Percentiles rank a stretch among this genome's conserved stretches.
phyloP scores from a whole-genome alignment of 2,888 invertebrate species.

The Hanleya hanleyi region DNA sequence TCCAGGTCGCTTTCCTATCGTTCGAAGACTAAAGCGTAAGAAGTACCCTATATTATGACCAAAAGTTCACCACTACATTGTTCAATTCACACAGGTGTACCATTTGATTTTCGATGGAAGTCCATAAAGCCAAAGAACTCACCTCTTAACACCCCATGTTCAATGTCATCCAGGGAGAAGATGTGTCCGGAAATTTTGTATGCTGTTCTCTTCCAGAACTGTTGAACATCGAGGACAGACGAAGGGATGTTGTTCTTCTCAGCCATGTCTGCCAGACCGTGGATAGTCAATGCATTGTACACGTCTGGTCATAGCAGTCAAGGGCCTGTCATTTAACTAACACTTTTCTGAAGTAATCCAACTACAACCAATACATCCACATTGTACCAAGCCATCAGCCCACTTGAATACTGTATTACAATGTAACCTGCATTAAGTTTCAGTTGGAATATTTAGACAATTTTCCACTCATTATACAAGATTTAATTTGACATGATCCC shows the following conservation, averaged over 20 bases:
- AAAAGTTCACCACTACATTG: neutral
- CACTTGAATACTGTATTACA: no score
- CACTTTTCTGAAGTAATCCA: no score
- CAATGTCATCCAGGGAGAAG: conserved; percentile 74
- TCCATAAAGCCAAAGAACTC: conserved; percentile 3
- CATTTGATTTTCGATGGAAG: no score
- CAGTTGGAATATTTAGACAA: no score
- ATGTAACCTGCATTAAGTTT: no score
- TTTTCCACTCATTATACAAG: no score
- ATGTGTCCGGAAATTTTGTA: conserved; percentile 69
- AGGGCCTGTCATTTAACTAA: neutral
- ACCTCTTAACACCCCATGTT: conserved; percentile 74
- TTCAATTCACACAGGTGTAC: neutral
- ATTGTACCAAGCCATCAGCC: no score
- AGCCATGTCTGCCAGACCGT: conserved; percentile 62
- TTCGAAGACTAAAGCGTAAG: no score
- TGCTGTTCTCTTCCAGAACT: conserved; percentile 72
- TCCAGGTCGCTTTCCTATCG: no score
- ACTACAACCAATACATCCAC: no score
- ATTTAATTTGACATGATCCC: no score
- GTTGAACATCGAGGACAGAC: conserved; percentile 69
- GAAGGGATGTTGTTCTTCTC: conserved; percentile 50
- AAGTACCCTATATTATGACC: no score
- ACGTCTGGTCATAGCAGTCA: conserved; percentile 51
- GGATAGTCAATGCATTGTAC: conserved; percentile 73